A percentile compares a stretch with the other conserved stretches of the same genome.
These are phyloP conservation scores for Acanthis flammea DNA, from an alignment of 2,797 vertebrate genomes.

Conservation along the genomic window DNA sequence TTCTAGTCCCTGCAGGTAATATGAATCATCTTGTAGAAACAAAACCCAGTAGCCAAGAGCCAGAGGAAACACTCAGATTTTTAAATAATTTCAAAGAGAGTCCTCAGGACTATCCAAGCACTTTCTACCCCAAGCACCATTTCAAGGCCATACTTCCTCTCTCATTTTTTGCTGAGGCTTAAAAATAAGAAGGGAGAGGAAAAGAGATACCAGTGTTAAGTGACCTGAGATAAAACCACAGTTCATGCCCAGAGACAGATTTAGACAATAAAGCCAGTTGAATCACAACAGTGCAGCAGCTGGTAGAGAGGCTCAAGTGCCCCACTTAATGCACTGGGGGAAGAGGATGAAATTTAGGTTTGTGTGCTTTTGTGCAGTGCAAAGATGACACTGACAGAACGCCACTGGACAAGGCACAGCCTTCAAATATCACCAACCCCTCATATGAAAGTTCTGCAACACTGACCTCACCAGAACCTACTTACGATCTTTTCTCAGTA, in stretches of 20 bases:
- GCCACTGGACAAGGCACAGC: constrained; percentile 55
- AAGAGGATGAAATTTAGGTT: background rate
- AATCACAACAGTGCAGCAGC: background rate
- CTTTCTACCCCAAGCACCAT: background rate
- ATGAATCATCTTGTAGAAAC: background rate
- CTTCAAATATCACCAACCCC: constrained; percentile 83
- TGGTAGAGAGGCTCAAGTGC: background rate
- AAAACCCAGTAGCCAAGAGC: background rate
- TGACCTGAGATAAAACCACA: background rate
- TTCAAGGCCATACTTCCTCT: background rate
- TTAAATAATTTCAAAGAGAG: background rate
- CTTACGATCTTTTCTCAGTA: constrained; percentile 66
- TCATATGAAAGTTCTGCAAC: constrained; percentile 76
- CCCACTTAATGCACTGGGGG: background rate
- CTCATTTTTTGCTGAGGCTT: background rate
- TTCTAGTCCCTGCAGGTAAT: background rate
- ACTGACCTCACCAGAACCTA: background rate
- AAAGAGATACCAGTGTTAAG: background rate
- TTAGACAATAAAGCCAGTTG: background rate
- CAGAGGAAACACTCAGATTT: background rate
- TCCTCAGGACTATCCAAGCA: rapidly evolving
- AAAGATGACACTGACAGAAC: constrained; percentile 75
- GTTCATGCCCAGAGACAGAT: background rate
- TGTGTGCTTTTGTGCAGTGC: constrained; percentile 71
- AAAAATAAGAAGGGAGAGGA: background rate